phyloP scores from a whole-genome alignment of 2,888 invertebrate species.

The Chymomyza amoena region DNA sequence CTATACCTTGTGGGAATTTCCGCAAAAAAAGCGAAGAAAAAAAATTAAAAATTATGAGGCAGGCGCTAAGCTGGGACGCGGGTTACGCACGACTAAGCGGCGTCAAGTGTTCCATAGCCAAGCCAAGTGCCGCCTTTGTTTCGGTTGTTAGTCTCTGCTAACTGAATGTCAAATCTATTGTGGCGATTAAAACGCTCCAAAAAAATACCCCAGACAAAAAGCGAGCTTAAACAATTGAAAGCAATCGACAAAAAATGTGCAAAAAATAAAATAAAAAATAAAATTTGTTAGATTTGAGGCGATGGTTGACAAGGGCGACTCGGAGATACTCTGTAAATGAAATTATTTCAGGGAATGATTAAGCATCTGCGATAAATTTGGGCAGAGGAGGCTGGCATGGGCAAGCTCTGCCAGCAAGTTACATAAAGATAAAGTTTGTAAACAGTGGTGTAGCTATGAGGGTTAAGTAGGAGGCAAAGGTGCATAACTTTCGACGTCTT shows the following conservation, averaged over 20 bases:
- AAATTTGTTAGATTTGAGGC: too few species aligned
- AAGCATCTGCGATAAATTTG: too few species aligned
- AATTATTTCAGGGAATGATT: too few species aligned
- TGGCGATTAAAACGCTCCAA: conserved; percentile 44
- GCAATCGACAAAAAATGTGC: conserved; percentile 46
- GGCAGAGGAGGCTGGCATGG: too few species aligned
- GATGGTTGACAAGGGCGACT: too few species aligned
- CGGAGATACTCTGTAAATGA: too few species aligned
- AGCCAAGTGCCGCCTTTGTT: conserved; percentile 30
- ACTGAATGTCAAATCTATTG: conserved; percentile 71
- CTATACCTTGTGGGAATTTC: conserved; percentile 51
- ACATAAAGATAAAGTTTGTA: too few species aligned
- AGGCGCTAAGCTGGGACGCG: conserved; percentile 1
- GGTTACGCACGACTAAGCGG: conserved; percentile 46
- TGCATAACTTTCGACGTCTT: too few species aligned
- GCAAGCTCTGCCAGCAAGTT: too few species aligned
- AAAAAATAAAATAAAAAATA: neutral
- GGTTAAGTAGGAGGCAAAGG: too few species aligned
- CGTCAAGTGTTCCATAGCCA: conserved; percentile 5
- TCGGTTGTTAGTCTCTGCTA: conserved; percentile 34
- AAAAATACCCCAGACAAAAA: conserved; percentile 17
- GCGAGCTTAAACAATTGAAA: conserved; percentile 55
- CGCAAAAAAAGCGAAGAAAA: conserved; percentile 32
- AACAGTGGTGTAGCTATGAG: too few species aligned
- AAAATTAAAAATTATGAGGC: conserved; percentile 36